Evolutionary conservation across 2,113 vertebrate species (phyloP).

Genomic region (Elanus axillaris): DNA sequence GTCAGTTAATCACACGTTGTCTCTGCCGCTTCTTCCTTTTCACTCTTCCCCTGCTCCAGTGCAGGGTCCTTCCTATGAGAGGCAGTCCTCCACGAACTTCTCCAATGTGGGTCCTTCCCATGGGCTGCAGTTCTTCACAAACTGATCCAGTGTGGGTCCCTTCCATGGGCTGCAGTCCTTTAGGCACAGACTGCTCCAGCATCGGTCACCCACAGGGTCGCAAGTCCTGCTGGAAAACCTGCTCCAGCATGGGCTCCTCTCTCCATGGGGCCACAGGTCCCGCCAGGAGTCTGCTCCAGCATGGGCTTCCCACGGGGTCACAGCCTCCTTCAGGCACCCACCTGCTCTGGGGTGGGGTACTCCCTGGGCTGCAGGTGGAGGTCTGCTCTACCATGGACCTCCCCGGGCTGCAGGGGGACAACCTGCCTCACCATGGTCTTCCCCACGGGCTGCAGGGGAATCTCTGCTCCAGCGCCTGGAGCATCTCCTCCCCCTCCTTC

Average conservation of each 20-base stretch:
- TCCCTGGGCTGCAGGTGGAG: too few relatives aligned
- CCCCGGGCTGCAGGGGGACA: neutral
- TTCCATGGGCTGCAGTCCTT: neutral
- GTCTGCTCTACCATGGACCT: rapidly evolving
- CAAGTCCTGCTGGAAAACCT: neutral
- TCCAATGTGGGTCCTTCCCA: rapidly evolving
- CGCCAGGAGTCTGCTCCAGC: neutral
- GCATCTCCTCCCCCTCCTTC: rapidly evolving
- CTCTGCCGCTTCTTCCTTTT: neutral
- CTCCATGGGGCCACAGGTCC: neutral
- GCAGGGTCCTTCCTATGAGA: rapidly evolving
- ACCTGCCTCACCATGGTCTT: neutral
- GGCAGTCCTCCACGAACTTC: neutral
- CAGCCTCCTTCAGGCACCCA: rapidly evolving
- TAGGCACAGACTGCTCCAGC: neutral
- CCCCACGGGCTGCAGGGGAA: neutral
- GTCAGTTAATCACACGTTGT: neutral
- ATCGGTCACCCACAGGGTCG: rapidly evolving
- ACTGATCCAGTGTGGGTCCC: neutral
- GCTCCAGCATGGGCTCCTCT: neutral
- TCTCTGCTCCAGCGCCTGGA: rapidly evolving
- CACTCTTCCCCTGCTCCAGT: neutral
- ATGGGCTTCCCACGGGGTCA: rapidly evolving
- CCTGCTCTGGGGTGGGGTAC: rapidly evolving
- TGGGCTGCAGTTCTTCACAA: neutral